These are phyloP conservation scores for Zhuqinia jingwanae DNA, from an alignment of 2,888 invertebrate species.

Conservation along the genomic window DNA sequence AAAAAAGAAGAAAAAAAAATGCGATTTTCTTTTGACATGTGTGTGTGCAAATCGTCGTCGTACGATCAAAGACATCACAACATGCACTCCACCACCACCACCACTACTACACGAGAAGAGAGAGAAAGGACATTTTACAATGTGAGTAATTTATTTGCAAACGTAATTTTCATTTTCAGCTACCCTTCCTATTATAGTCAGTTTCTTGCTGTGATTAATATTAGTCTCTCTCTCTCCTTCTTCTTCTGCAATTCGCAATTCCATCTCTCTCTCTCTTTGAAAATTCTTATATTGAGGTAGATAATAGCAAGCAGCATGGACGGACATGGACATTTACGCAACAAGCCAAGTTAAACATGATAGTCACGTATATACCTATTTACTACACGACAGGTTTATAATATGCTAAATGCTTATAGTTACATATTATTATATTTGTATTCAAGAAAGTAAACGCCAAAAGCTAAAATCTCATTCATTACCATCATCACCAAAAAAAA, in stretches of 20 bases:
- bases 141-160: conserved; percentile 25
- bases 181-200: conserved; percentile 26
- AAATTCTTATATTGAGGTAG: background rate
- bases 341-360: no score
- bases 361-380: no score
- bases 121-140: background rate
- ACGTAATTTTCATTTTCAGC: conserved; percentile 1
- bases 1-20: background rate
- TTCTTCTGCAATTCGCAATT: background rate
- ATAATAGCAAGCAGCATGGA: background rate
- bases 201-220: background rate
- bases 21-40: background rate
- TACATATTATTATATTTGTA: no score
- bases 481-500: no score
- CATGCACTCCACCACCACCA: no score
- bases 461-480: no score
- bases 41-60: background rate
- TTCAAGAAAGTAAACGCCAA: no score
- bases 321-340: background rate
- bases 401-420: no score
- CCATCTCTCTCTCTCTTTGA: background rate
- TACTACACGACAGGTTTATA: no score
- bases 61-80: background rate
- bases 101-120: no score
- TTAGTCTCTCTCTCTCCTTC: background rate